Percentiles rank a stretch among this genome's conserved stretches.
phyloP scores from a whole-genome alignment of 1,140 invertebrate genomes.

The Eupristina koningsbergeri region DNA sequence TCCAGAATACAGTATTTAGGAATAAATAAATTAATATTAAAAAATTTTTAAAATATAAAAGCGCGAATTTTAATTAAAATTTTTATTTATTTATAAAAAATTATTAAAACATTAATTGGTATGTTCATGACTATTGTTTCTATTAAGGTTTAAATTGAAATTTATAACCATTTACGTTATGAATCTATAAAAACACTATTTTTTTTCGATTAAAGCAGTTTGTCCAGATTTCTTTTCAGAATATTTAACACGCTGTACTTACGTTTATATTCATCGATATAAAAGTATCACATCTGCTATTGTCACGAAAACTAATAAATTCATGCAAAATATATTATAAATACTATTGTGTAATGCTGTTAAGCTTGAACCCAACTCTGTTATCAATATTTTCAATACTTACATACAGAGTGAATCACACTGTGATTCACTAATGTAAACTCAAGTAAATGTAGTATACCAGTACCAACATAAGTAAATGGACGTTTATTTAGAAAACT shows the following conservation, averaged over 20 bases:
- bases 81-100: no score
- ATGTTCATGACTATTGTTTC: no score
- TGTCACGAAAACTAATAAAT: not conserved
- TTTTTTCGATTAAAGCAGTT: not conserved
- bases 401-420: not conserved
- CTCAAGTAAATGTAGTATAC: no score
- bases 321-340: not conserved
- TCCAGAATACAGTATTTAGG: no score
- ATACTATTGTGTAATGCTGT: not conserved
- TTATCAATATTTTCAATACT: not conserved
- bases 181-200: not conserved
- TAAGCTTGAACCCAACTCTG: not conserved
- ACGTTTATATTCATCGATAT: not conserved
- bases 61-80: no score
- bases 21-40: no score
- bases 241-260: not conserved
- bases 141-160: no score
- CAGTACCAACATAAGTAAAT: no score
- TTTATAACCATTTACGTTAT: no score
- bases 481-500: no score
- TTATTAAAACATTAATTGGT: no score
- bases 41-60: no score
- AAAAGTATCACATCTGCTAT: not conserved
- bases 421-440: not conserved
- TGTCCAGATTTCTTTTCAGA: not conserved